Conservation (phyloP, 2,888 invertebrate genomes). For the Punctoribates punctum region DNA sequence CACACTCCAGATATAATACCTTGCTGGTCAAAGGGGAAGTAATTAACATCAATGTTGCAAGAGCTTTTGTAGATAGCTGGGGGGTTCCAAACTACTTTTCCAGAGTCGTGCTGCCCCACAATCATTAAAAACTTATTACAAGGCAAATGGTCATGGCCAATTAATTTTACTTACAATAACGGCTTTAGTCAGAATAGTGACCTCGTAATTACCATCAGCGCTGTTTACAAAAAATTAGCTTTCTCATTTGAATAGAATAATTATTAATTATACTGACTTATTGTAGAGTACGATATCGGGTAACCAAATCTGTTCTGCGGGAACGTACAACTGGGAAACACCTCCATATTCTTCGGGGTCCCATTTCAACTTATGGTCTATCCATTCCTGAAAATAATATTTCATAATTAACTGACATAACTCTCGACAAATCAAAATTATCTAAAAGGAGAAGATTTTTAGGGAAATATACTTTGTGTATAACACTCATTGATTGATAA, state of each 20-base stretch:
- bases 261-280: too few relatives aligned
- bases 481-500: too few relatives aligned
- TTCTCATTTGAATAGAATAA: too few relatives aligned
- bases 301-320: slow-evolving; percentile 53
- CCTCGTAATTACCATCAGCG: slow-evolving; percentile 81
- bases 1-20: slow-evolving; percentile 83
- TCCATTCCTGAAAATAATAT: slow-evolving; percentile 75
- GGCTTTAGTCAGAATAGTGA: slow-evolving; percentile 92
- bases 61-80: slow-evolving; percentile 90
- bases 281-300: too few relatives aligned
- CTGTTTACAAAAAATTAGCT: too few relatives aligned
- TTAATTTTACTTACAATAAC: slow-evolving; percentile 52
- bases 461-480: too few relatives aligned
- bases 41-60: slow-evolving; percentile 79
- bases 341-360: slow-evolving; percentile 86
- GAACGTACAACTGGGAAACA: slow-evolving; percentile 65
- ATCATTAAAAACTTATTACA: too few relatives aligned
- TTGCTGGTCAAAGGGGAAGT: slow-evolving; percentile 82
- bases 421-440: too few relatives aligned
- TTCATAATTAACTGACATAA: too few relatives aligned
- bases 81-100: slow-evolving; percentile 68
- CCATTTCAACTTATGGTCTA: slow-evolving; percentile 83
- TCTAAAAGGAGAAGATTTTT: too few relatives aligned
- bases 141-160: too few relatives aligned
- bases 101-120: too few relatives aligned